These are phyloP conservation scores for Lates calcarifer DNA, from an alignment of 2,113 vertebrate genomes.

Conservation along the genomic window DNA sequence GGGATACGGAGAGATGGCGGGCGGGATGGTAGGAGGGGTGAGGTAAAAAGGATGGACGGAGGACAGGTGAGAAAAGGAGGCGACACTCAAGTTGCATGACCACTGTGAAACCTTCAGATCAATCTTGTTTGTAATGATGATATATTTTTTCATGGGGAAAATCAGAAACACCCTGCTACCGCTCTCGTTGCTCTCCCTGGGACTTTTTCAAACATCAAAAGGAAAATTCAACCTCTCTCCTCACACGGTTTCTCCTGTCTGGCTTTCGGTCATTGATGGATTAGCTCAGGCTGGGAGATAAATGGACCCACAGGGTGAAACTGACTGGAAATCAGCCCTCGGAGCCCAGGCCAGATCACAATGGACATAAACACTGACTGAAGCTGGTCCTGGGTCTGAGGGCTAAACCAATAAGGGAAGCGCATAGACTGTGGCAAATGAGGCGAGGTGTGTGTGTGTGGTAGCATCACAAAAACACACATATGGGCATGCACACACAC, in stretches of 20 bases:
- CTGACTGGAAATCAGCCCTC: constrained; percentile 70
- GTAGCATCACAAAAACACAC: constrained; percentile 67
- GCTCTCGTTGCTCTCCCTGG: constrained; percentile 69
- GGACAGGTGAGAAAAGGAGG: constrained; percentile 65
- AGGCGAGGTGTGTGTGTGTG: constrained; percentile 70
- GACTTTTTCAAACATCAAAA: constrained; percentile 72
- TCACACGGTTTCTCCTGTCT: constrained; percentile 68
- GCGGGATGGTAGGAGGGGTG: not conserved
- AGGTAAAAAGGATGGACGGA: constrained; percentile 35
- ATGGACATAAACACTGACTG: constrained; percentile 71
- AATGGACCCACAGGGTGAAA: constrained; percentile 74
- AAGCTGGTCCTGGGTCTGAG: constrained; percentile 66
- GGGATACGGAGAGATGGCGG: constrained; percentile 12
- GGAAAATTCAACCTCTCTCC: constrained; percentile 65
- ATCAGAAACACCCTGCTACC: constrained; percentile 64
- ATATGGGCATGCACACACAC: constrained; percentile 44
- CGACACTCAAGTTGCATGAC: constrained; percentile 83
- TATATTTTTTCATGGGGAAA: constrained; percentile 83
- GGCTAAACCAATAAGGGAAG: constrained; percentile 71
- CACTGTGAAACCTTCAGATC: constrained; percentile 83
- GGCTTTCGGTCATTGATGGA: constrained; percentile 73
- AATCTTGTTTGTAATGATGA: constrained; percentile 80
- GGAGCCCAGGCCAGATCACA: constrained; percentile 57
- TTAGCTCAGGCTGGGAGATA: constrained; percentile 64
- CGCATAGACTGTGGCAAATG: constrained; percentile 64